Percentiles rank a stretch among this genome's conserved stretches.
Evolutionary conservation across 2,888 invertebrate species (phyloP).

Genomic region (Stratiomys singularior): DNA sequence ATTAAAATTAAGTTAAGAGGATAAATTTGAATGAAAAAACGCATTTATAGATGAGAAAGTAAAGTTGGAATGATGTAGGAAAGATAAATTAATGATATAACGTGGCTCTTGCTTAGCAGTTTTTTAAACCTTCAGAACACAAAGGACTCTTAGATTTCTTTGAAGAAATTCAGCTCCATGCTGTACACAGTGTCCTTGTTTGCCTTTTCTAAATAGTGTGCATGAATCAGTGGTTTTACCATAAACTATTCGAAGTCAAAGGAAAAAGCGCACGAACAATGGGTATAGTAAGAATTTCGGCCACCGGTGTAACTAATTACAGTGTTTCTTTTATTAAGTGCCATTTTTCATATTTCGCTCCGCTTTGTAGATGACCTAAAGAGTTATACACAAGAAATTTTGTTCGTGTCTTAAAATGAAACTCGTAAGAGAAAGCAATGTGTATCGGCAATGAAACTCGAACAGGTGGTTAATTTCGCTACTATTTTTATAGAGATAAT

Average conservation of each 20-base stretch:
- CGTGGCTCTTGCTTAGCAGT: conserved; percentile 33
- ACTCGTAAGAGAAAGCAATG: neutral
- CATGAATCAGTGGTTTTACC: neutral
- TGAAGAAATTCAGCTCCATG: neutral
- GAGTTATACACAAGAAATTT: conserved; percentile 22
- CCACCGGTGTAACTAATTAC: neutral
- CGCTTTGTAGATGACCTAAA: conserved; percentile 33
- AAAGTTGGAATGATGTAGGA: neutral
- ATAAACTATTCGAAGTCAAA: neutral
- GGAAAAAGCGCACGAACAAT: neutral
- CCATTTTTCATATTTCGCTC: conserved; percentile 44
- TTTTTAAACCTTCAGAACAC: neutral
- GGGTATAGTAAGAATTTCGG: neutral
- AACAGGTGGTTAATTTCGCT: conserved; percentile 32
- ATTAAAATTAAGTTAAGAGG: conserved; percentile 39
- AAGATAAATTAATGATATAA: conserved; percentile 16
- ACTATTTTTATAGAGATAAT: conserved; percentile 14
- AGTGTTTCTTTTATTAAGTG: conserved; percentile 39
- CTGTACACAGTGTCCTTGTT: neutral
- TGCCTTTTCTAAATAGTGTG: neutral
- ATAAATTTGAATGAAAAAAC: conserved; percentile 25
- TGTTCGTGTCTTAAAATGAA: conserved; percentile 9
- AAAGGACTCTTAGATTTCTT: neutral
- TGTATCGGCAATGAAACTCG: neutral
- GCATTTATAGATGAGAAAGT: conserved; percentile 35